phyloP scores from a whole-genome alignment of 2,113 vertebrate species.

The Tauraco erythrolophus region DNA sequence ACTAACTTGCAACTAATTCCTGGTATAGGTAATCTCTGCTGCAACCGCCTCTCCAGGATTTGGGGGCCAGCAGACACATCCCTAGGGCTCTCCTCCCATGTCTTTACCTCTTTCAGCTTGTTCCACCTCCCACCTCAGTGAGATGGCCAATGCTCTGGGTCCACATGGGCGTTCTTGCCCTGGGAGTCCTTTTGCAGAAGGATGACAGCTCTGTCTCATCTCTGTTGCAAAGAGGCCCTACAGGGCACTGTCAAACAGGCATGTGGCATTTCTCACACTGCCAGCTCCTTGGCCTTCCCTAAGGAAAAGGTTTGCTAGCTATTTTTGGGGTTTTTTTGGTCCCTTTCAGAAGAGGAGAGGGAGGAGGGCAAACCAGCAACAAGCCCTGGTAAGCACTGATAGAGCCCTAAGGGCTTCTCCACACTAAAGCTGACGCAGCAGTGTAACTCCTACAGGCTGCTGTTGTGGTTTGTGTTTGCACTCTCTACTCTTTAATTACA shows the following conservation, averaged over 20 bases:
- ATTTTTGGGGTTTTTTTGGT: not conserved
- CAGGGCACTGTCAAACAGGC: not conserved
- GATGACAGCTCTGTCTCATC: not conserved
- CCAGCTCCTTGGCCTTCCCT: not conserved
- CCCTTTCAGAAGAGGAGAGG: not conserved
- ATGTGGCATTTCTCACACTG: not conserved
- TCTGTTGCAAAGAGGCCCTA: not conserved
- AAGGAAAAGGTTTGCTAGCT: not conserved
- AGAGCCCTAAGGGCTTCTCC: not conserved
- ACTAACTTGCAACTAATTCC: not conserved
- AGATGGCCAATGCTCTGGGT: not conserved
- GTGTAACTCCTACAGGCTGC: not conserved
- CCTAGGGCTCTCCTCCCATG: not conserved
- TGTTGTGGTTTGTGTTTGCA: slow-evolving; percentile 3
- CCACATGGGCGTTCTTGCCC: not conserved
- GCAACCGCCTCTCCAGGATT: not conserved
- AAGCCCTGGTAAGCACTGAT: not conserved
- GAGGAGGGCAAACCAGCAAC: not conserved
- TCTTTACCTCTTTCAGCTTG: not conserved
- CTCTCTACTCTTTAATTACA: not conserved
- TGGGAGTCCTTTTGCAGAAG: not conserved
- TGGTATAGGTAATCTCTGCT: not conserved
- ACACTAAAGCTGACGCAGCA: not conserved
- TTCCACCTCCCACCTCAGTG: not conserved
- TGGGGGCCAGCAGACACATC: not conserved